Evolutionary conservation across 1,140 invertebrate species (phyloP).

Genomic region (Laodelphax striatellus): DNA sequence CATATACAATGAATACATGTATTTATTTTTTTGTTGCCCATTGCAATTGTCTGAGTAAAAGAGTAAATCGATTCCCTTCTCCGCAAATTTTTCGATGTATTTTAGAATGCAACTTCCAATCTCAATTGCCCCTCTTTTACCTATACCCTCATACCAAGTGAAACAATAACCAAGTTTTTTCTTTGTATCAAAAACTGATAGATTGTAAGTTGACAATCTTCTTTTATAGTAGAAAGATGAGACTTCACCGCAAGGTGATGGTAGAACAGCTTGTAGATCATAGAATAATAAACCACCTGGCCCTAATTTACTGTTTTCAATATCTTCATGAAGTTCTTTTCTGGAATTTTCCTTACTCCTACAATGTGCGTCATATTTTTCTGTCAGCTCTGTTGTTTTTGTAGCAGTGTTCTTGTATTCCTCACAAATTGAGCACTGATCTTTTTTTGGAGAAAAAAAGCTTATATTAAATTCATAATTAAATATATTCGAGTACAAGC

Average conservation of each 20-base stretch:
- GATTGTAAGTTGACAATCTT: background rate
- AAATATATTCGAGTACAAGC: background rate
- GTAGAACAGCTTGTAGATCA: background rate
- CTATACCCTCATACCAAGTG: background rate
- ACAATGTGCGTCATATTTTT: background rate
- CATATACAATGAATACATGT: no score
- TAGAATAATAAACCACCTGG: background rate
- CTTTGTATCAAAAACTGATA: background rate
- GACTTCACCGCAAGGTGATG: background rate
- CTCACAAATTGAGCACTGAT: background rate
- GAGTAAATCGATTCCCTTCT: no score
- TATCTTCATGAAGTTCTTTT: background rate
- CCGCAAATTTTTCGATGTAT: no score
- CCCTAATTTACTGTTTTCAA: background rate
- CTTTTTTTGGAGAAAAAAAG: background rate
- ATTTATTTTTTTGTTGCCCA: no score
- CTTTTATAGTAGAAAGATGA: background rate
- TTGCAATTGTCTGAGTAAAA: no score
- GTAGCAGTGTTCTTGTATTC: background rate
- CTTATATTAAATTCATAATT: background rate
- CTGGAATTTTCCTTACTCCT: background rate
- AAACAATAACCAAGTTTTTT: background rate
- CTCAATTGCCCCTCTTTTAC: background rate
- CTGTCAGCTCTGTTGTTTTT: background rate
- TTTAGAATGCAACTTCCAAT: background rate